Evolutionary conservation across 2,888 invertebrate species (phyloP), one percentile per base, ranked within the genome.

Genomic region (Drosophila paranaensis): DNA sequence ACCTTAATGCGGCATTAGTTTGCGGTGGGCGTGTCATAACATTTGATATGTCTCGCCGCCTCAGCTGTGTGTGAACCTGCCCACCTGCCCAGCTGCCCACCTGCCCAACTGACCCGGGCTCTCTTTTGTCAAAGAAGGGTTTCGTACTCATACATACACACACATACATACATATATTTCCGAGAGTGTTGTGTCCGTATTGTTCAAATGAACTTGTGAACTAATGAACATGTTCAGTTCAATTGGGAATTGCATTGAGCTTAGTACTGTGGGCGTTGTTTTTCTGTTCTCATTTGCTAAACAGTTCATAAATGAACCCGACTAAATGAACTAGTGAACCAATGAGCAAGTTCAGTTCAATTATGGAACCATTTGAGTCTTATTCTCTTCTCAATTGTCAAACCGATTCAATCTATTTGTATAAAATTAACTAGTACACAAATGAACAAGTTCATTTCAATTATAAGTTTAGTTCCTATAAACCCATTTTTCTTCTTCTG

Each of bases 1-100:
- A 71, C 69, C 74, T 70, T 77, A 79, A 81, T 76, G 75, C 33
- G 63, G 75, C 73, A 74, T 81, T 79, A 75, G 80, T 74, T 82
- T 70, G 48, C 39, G 46, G 71, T 73, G 65, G 74, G 72, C 72
- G 64, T 77, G 72, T 58, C 72, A 61, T 77, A 74, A 81, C 55
- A 77, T 63, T 79, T 79, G 54, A 70, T 79, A 71, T 33, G 39
- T 27, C 58, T n/a, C 10, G 13, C 3, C 37, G 13, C 8, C 46
- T 14, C 50, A 46, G 54, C 20, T 14, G 37, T 25, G 25, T 20
- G 35, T 25, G 14, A 3, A 6, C 11, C 42, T 4, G 42, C 20
- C 42, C 16, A 20, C 2, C 16, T 11, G 20, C 43, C 9, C 16
- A 16, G 2, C 42, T n/a, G n/a, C 20, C 42, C 16, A 20, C 2